Evolutionary conservation across 2,113 vertebrate species (phyloP).

Genomic region (Oreotrochilus melanogaster): DNA sequence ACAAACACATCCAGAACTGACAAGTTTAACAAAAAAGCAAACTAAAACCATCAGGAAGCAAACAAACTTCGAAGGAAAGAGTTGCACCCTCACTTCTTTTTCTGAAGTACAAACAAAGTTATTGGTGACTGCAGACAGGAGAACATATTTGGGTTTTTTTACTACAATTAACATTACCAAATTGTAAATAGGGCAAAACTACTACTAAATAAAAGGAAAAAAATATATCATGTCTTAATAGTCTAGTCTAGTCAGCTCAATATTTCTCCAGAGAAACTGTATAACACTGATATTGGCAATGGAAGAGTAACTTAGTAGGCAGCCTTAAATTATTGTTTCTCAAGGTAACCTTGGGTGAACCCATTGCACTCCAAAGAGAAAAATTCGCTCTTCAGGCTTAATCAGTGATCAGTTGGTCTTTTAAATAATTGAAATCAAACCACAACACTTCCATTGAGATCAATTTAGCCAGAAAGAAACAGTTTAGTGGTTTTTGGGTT

Average conservation of each 20-base stretch:
- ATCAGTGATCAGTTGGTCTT: not conserved
- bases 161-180: not conserved
- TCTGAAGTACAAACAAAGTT: not conserved
- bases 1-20: not conserved
- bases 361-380: not conserved
- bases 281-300: not conserved
- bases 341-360: not conserved
- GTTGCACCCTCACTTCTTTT: not conserved
- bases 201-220: not conserved
- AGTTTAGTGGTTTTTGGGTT: no score
- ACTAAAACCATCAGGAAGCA: not conserved
- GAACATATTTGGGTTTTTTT: not conserved
- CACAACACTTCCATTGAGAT: not conserved
- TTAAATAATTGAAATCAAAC: not conserved
- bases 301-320: not conserved
- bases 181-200: not conserved
- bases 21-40: not conserved
- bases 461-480: not conserved
- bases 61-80: not conserved
- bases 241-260: not conserved
- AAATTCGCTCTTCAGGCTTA: not conserved
- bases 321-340: not conserved
- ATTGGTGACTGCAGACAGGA: not conserved
- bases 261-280: not conserved
- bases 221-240: not conserved